Percentiles rank a stretch among this genome's conserved stretches.
These are phyloP conservation scores for Eucidaris tribuloides DNA, from an alignment of 35 echinoderm and acorn worm species.

Conservation along the genomic window DNA sequence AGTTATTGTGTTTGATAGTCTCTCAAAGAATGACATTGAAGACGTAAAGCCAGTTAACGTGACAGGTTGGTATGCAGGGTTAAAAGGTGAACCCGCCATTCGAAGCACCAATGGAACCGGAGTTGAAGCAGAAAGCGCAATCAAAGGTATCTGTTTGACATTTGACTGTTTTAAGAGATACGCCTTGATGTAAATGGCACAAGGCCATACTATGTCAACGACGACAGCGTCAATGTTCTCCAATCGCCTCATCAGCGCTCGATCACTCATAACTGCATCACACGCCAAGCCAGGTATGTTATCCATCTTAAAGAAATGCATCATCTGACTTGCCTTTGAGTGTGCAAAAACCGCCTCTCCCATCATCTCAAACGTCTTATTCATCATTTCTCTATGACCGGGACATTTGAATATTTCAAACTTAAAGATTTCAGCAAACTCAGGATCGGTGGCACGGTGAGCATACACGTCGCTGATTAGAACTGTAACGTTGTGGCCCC, in stretches of 20 bases:
- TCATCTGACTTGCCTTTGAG: not conserved
- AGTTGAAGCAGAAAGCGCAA: not conserved
- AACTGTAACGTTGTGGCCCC: conserved; percentile 7
- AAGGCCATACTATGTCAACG: not conserved
- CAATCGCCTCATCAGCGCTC: not conserved
- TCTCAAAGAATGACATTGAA: not conserved
- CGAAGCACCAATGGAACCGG: not conserved
- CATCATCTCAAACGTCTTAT: not conserved
- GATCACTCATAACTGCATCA: not conserved
- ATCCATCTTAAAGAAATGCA: not conserved
- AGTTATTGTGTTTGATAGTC: not conserved
- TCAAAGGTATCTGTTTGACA: not conserved
- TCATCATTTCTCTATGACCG: not conserved
- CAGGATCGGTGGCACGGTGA: not conserved
- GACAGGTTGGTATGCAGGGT: not conserved
- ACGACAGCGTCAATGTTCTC: not conserved
- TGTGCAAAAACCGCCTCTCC: not conserved
- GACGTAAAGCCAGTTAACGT: not conserved
- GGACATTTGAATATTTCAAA: not conserved
- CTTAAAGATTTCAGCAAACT: not conserved
- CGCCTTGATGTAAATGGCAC: not conserved
- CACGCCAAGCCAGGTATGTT: not conserved
- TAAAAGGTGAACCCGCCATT: not conserved
- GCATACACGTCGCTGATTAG: not conserved
- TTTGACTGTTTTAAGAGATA: not conserved